These are phyloP conservation scores for Magallana ariakensis DNA, from an alignment of 1,140 invertebrate species.

Conservation along the genomic window DNA sequence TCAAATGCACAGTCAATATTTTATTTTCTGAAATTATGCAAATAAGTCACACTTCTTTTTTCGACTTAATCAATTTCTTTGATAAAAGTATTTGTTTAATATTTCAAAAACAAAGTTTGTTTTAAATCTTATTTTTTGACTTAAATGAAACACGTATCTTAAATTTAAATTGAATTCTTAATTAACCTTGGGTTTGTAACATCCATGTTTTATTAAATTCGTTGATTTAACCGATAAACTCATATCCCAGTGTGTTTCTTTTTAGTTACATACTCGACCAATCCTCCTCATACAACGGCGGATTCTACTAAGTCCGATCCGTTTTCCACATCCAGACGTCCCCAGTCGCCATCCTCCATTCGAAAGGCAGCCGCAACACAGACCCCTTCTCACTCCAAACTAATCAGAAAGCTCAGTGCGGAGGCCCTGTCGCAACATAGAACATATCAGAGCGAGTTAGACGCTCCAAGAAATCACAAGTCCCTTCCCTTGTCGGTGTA, in stretches of 20 bases:
- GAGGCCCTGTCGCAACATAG: constrained; percentile 71
- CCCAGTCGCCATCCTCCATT: constrained; percentile 69
- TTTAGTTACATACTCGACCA: background rate
- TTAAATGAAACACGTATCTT: too few relatives aligned
- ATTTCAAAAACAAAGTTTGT: too few relatives aligned
- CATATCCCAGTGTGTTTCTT: background rate
- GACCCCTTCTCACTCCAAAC: constrained; percentile 86
- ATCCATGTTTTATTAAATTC: too few relatives aligned
- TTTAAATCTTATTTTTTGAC: too few relatives aligned
- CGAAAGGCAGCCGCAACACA: constrained; percentile 78
- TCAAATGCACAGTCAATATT: too few relatives aligned
- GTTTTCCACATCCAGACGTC: background rate
- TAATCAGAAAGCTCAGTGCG: constrained; percentile 70
- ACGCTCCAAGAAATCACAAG: constrained; percentile 40
- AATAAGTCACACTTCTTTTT: too few relatives aligned
- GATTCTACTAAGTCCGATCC: background rate
- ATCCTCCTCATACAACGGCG: background rate
- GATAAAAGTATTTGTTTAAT: too few relatives aligned
- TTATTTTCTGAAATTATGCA: too few relatives aligned
- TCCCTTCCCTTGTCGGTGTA: constrained; percentile 52
- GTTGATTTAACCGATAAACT: too few relatives aligned
- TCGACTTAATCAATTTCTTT: too few relatives aligned
- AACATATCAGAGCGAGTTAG: constrained; percentile 86
- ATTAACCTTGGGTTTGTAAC: too few relatives aligned
- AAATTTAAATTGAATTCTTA: too few relatives aligned